Evolutionary conservation across 1,140 invertebrate species (phyloP).

Genomic region (Leptopilina boulardi): DNA sequence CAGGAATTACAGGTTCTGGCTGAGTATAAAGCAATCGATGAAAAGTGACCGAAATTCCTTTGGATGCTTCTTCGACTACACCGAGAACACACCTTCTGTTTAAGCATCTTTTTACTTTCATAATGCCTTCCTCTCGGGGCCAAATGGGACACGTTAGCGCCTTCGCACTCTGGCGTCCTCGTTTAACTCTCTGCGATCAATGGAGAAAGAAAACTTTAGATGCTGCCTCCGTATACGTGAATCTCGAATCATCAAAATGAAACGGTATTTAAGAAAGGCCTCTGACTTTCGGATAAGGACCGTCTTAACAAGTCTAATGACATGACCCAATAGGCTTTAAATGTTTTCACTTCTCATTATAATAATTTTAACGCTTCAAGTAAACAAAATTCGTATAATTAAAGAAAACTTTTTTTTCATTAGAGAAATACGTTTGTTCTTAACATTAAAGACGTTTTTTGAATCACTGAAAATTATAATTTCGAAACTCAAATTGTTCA

Average conservation of each 20-base stretch:
- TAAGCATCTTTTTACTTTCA: constrained; percentile 57
- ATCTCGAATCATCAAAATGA: neutral
- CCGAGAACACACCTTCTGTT: constrained; percentile 35
- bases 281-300: constrained; percentile 16
- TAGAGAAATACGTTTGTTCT: neutral
- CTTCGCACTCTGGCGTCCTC: constrained; percentile 50
- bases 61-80: neutral
- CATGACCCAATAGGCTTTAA: neutral
- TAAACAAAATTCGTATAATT: neutral
- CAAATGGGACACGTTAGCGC: constrained; percentile 57
- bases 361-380: neutral
- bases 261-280: constrained; percentile 30
- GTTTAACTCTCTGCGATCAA: constrained; percentile 46
- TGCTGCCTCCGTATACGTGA: constrained; percentile 15
- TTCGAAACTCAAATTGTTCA: too few species aligned
- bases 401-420: neutral
- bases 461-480: too few species aligned
- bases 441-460: too few species aligned
- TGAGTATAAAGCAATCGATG: constrained; percentile 1
- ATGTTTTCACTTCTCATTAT: neutral
- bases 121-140: constrained; percentile 41
- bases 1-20: constrained; percentile 5
- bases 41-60: constrained; percentile 30
- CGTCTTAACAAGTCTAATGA: neutral
- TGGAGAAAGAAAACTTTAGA: constrained; percentile 46